Percentiles rank a stretch among this genome's conserved stretches.
Evolutionary conservation across 2,888 invertebrate species (phyloP).

Genomic region (Matsumyia berberina): DNA sequence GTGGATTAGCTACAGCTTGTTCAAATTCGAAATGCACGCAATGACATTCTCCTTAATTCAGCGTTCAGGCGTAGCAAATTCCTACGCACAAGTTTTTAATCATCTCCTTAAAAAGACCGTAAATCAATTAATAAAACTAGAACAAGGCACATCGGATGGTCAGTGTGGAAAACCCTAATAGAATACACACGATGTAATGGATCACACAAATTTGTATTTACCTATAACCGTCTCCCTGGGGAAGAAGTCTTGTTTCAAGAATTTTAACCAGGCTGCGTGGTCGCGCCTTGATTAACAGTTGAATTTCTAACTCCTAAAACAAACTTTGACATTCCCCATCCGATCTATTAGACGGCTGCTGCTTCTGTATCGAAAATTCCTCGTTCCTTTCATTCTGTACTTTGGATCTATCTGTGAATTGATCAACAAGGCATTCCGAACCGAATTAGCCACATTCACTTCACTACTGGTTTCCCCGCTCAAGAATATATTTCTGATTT

Average conservation of each 20-base stretch:
- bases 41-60: constrained; percentile 6
- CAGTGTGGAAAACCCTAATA: constrained; percentile 16
- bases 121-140: constrained; percentile 35
- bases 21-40: constrained; percentile 34
- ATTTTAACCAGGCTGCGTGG: constrained; percentile 30
- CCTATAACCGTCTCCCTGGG: constrained; percentile 2
- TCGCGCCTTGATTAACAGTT: constrained; percentile 40
- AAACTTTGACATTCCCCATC: constrained; percentile 41
- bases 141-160: constrained; percentile 20
- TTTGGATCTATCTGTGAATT: constrained; percentile 58
- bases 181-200: constrained; percentile 15
- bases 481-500: constrained; percentile 33
- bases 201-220: constrained; percentile 16
- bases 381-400: constrained; percentile 24
- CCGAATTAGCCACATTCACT: constrained; percentile 59
- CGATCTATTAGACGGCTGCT: too few relatives aligned
- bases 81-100: constrained; percentile 16
- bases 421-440: constrained; percentile 60
- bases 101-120: constrained; percentile 48
- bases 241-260: constrained; percentile 12
- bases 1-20: constrained; percentile 21
- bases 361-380: constrained; percentile 38
- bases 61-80: constrained; percentile 18
- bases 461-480: constrained; percentile 63
- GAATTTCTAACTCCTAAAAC: constrained; percentile 42